phyloP scores from a whole-genome alignment of 2,888 invertebrate species.

The Teleiodes luculella region DNA sequence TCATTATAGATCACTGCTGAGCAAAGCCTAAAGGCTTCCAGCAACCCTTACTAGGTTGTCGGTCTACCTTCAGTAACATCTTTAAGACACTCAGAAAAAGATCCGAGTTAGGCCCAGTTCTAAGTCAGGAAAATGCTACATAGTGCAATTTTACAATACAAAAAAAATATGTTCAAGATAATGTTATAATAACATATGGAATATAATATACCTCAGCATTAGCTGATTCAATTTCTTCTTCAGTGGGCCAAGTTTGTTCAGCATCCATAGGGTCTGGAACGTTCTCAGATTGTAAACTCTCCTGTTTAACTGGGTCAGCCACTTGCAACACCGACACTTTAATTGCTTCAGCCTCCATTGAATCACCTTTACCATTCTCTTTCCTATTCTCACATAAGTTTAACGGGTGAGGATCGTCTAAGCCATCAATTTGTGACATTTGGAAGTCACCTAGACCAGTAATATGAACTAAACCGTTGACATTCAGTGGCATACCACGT shows the following conservation, averaged over 20 bases:
- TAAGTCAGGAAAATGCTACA: too few relatives aligned
- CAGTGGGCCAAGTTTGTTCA: conserved; percentile 98
- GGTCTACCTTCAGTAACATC: too few relatives aligned
- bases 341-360: conserved; percentile 58
- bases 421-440: conserved; percentile 87
- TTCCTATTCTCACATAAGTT: conserved; percentile 59
- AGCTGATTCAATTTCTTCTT: conserved; percentile 90
- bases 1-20: too few relatives aligned
- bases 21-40: too few relatives aligned
- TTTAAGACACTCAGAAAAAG: too few relatives aligned
- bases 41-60: too few relatives aligned
- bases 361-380: conserved; percentile 61
- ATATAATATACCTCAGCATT: conserved; percentile 66
- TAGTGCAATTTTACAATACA: too few relatives aligned
- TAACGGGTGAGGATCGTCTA: conserved; percentile 83
- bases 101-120: too few relatives aligned
- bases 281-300: conserved; percentile 87
- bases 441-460: conserved; percentile 97
- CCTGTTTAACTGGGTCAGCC: conserved; percentile 84
- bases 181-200: too few relatives aligned
- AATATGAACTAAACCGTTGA: conserved; percentile 93
- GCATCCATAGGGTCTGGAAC: conserved; percentile 94
- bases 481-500: conserved; percentile 89
- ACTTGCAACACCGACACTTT: conserved; percentile 73
- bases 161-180: too few relatives aligned